These are phyloP conservation scores for Cecropterus lyciades DNA, from an alignment of 1,140 invertebrate genomes.

Conservation along the genomic window DNA sequence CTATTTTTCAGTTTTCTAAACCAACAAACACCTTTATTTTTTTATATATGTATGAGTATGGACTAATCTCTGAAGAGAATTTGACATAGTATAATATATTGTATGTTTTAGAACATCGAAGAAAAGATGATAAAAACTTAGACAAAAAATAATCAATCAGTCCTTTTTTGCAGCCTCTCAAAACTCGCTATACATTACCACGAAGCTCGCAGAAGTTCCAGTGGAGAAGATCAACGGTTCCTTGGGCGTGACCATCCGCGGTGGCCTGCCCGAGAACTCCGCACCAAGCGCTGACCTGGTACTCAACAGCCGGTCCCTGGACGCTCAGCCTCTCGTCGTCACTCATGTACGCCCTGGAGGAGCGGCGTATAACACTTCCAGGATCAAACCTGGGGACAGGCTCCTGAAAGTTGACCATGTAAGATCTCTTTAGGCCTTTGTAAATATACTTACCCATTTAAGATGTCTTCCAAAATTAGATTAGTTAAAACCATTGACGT, in stretches of 20 bases:
- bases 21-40: no score
- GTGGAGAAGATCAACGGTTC: slow-evolving; percentile 93
- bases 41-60: no score
- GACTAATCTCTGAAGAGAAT: no score
- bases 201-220: slow-evolving; percentile 90
- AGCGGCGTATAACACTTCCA: slow-evolving; percentile 91
- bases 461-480: no score
- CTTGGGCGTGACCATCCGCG: slow-evolving; percentile 94
- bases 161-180: slow-evolving; percentile 81
- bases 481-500: no score
- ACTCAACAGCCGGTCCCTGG: slow-evolving; percentile 74
- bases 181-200: slow-evolving; percentile 88
- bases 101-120: no score
- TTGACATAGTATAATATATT: no score
- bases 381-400: slow-evolving; percentile 95
- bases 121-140: no score
- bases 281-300: slow-evolving; percentile 67
- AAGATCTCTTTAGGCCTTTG: slow-evolving; percentile 38
- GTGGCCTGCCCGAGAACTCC: slow-evolving; percentile 86
- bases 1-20: no score
- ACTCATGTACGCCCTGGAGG: slow-evolving; percentile 95
- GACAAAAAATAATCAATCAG: neutral
- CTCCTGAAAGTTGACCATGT: slow-evolving; percentile 94
- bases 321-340: slow-evolving; percentile 91
- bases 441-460: no score